Base-by-base conservation (phyloP, 2,113 vertebrate species). In the Paramormyrops kingsleyae region DNA sequence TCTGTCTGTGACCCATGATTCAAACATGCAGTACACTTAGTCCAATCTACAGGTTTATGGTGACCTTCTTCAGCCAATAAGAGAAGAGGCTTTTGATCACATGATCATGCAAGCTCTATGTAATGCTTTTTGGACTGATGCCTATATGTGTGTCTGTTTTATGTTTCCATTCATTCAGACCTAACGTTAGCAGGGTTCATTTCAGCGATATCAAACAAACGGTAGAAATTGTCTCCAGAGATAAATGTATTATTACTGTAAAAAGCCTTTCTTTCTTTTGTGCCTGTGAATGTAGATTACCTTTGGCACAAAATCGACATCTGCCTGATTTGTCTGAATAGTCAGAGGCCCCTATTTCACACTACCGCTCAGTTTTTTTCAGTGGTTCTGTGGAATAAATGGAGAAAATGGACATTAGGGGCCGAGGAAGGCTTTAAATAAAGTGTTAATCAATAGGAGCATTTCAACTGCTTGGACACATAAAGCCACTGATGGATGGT, bases 401-500 rank as follows among this genome's bases (percentile, higher is more conserved):
- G n/a, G 52, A 84, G 44, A 84, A 87, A 62, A 42, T 90, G 86
- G 44, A 88, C 90, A 85, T 46, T 85, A 49, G 90, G 59, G 85
- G 80, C 27, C 46, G 3, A 66, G 74, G 90, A 92, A 91, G 91
- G 90, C 91, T 93, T 91, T 93, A 92, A 95, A 94, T 94, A 92
- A 94, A 91, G 91, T n/a, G 85, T 91, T 83, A 91, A 95, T 95
- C 95, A 93, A 95, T 95, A 93, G 90, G 35, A 90, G 92, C 91
- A 89, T 92, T 93, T 92, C 92, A 62, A 90, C 89, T 91, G 89
- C 0, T 31, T 15, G 44, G 46, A 49, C 84, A 89, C 92, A 92
- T 90, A 91, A 86, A 88, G 90, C 89, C 74, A 74, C 52, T 88
- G 70, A 89, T 66, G 85, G 89, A 83, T 66, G 59, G 35, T 62